Evolutionary conservation across 2,113 vertebrate genomes (phyloP).

Genomic region (Ammospiza caudacuta): DNA sequence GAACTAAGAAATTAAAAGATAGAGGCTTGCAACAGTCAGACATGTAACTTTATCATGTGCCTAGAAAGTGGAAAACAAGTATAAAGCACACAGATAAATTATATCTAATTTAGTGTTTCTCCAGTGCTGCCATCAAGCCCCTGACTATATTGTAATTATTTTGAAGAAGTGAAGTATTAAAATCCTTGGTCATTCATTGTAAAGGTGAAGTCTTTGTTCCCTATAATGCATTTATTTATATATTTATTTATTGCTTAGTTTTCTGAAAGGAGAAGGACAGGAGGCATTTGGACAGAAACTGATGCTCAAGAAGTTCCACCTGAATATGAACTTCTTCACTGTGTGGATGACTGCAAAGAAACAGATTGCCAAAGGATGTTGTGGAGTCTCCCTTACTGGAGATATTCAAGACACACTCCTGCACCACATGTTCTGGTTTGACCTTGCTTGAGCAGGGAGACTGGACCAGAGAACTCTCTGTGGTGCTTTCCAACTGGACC

Average conservation of each 20-base stretch:
- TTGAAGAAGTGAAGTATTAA: not conserved
- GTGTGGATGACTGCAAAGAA: too few relatives aligned
- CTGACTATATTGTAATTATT: not conserved
- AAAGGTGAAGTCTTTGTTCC: not conserved
- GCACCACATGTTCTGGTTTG: not conserved
- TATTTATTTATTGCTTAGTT: not conserved
- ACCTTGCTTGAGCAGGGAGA: not conserved
- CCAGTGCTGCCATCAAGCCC: not conserved
- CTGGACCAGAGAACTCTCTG: not conserved
- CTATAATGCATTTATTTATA: not conserved
- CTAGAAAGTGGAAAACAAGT: not conserved
- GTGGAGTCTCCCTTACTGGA: not conserved
- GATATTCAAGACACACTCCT: not conserved
- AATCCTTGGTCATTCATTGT: not conserved
- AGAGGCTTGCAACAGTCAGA: not conserved
- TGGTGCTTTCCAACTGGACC: not conserved
- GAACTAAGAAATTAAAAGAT: not conserved
- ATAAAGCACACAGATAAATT: not conserved
- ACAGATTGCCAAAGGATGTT: not conserved
- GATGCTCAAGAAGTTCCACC: not conserved
- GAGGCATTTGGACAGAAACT: not conserved
- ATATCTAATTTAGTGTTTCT: not conserved
- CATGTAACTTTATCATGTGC: not conserved
- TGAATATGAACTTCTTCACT: not conserved
- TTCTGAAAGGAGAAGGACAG: not conserved